Evolutionary conservation across 2,797 vertebrate species (phyloP), one percentile per base, ranked within the genome.

Genomic region (Thripadectes ignobilis): DNA sequence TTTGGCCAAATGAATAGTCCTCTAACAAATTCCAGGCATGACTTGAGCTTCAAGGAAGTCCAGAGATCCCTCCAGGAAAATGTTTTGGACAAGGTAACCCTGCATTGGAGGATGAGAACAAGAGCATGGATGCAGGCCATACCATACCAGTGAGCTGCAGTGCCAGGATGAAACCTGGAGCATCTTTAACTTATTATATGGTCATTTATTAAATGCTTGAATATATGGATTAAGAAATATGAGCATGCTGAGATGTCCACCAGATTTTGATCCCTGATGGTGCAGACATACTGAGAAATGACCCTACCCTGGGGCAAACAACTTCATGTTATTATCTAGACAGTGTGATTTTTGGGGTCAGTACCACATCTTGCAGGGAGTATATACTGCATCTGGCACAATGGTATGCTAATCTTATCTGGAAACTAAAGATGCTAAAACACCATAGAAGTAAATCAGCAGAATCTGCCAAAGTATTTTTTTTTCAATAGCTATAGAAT

Each of bases 91-190:
- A 41, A 23, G 26, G 2, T 17, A 83, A 21, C 20, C 15, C 14
- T 21, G 7, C 20, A 78, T 2, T 41, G 45, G 36, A 9, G 21
- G 21, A 20, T 10, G 43, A 72, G 15, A 39, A 26, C n/a, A 38
- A 69, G 12, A 49, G 15, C 34, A 18, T 3, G 36, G 52, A 16
- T 21, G 21, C 12, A 61, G 51, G 7, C 5, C 6, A 7, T 6
- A 7, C 10, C 7, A 6, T 20, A 14, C 15, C 36, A 54, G 6
- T 3, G 16, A 32, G 8, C 21, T 76, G 11, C 41, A 16, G 17
- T 5, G 24, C 3, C 62, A 68, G 32, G 0, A 1, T 54, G 55
- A 19, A 45, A 10, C 12, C 22, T 24, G 0, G 1, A 8, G 1
- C 2, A 29, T 0, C 0, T 20, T 66, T 23, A 68, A 20, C 0